Evolutionary conservation across 2,797 vertebrate genomes (phyloP).

Genomic region (Synanceia verrucosa): DNA sequence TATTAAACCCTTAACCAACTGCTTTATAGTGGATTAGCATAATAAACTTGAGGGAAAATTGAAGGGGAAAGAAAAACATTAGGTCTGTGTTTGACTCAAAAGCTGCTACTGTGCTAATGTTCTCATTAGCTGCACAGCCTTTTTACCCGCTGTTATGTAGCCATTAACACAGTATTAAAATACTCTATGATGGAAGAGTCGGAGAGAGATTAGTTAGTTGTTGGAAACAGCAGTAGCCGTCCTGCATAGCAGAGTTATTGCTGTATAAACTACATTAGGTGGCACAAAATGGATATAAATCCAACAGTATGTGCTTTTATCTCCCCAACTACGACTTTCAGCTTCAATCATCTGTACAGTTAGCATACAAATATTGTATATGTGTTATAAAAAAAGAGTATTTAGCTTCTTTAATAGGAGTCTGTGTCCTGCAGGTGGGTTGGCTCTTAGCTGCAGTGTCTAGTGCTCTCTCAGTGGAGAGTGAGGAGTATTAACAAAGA

Average conservation of each 20-base stretch:
- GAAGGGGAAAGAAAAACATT: conserved; percentile 13
- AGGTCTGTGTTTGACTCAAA: conserved; percentile 10
- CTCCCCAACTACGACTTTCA: neutral
- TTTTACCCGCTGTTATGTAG: conserved; percentile 31
- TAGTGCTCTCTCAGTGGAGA: conserved; percentile 53
- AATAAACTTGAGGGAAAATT: neutral
- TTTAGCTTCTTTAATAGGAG: neutral
- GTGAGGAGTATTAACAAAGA: conserved; percentile 75
- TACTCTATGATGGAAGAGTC: conserved; percentile 64
- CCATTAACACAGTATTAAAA: conserved; percentile 27
- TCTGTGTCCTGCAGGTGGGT: conserved; percentile 15
- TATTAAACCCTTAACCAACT: neutral
- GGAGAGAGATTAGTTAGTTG: conserved; percentile 62
- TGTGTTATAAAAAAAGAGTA: neutral
- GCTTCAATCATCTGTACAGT: neutral
- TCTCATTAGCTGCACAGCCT: conserved; percentile 26
- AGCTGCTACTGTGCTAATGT: conserved; percentile 27
- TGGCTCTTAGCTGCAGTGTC: conserved; percentile 36
- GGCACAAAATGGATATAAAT: neutral
- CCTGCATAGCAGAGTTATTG: conserved; percentile 74
- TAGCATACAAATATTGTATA: neutral
- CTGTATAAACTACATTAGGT: conserved; percentile 66
- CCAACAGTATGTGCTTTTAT: neutral
- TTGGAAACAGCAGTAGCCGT: conserved; percentile 54
- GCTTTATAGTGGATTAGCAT: neutral